A percentile compares a stretch with the other conserved stretches of the same genome.
These are phyloP conservation scores for Caranx ignobilis DNA, from an alignment of 2,113 vertebrate species.

Conservation along the genomic window DNA sequence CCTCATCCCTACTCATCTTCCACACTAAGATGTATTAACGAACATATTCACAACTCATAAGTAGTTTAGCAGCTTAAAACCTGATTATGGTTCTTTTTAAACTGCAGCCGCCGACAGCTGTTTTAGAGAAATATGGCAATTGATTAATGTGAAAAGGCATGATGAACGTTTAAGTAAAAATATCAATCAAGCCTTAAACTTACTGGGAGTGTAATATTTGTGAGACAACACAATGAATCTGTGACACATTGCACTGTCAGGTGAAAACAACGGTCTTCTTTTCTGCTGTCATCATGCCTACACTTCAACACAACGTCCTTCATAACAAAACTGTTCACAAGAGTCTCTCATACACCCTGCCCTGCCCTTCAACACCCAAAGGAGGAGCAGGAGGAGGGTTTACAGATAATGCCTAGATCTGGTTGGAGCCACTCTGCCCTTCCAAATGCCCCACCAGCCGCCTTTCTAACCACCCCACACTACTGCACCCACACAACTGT, in stretches of 20 bases:
- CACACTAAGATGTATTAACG: conserved; percentile 90
- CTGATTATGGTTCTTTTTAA: conserved; percentile 84
- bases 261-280: background rate
- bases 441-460: conserved; percentile 47
- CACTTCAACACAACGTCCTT: conserved; percentile 8
- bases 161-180: background rate
- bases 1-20: conserved; percentile 90
- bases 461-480: conserved; percentile 57
- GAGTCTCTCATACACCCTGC: conserved; percentile 16
- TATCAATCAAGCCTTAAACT: background rate
- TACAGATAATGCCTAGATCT: conserved; percentile 65
- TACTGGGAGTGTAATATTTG: background rate
- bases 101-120: conserved; percentile 34
- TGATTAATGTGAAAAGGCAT: conserved; percentile 20
- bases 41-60: conserved; percentile 90
- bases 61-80: conserved; percentile 92
- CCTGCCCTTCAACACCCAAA: conserved; percentile 40
- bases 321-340: background rate
- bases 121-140: conserved; percentile 22
- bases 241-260: background rate
- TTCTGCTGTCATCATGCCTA: background rate
- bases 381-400: conserved; percentile 53
- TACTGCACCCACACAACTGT: conserved; percentile 74
- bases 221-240: background rate
- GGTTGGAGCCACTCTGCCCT: conserved; percentile 62